Percentiles rank a stretch among this genome's conserved stretches.
Evolutionary conservation across 2,797 vertebrate species (phyloP).

Genomic region (Euthynnus affinis): DNA sequence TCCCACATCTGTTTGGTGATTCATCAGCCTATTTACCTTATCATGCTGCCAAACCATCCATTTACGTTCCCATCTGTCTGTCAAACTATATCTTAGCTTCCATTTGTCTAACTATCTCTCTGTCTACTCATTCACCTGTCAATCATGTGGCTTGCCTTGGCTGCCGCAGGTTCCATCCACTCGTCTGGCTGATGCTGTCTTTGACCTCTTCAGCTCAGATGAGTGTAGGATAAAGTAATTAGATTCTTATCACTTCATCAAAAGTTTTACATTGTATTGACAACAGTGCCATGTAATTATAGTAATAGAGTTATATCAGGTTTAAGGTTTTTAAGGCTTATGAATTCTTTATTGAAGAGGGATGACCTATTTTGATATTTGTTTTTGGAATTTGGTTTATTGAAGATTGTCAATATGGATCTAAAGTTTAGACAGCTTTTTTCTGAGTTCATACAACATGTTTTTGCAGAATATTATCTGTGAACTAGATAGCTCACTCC

Average conservation of each 20-base stretch:
- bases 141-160: constrained; percentile 77
- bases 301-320: constrained; percentile 21
- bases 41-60: constrained; percentile 90
- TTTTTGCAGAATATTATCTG: constrained; percentile 47
- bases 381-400: constrained; percentile 9
- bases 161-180: constrained; percentile 56
- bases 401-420: constrained; percentile 14
- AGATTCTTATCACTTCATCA: constrained; percentile 60
- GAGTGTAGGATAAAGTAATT: constrained; percentile 70
- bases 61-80: constrained; percentile 89
- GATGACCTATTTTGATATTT: constrained; percentile 7
- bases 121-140: constrained; percentile 84
- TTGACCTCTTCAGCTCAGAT: constrained; percentile 63
- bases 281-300: constrained; percentile 34
- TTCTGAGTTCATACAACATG: constrained; percentile 18
- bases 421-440: constrained; percentile 32
- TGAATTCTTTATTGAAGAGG: constrained; percentile 19
- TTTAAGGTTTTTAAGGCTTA: constrained; percentile 1
- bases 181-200: constrained; percentile 58
- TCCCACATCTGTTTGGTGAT: constrained; percentile 87
- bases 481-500: constrained; percentile 65
- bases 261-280: constrained; percentile 52
- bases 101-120: constrained; percentile 89
- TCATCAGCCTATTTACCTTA: constrained; percentile 91
- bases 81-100: constrained; percentile 88